These are phyloP conservation scores for Cirrhinus mrigala DNA, from an alignment of 2,797 vertebrate genomes.

Conservation along the genomic window DNA sequence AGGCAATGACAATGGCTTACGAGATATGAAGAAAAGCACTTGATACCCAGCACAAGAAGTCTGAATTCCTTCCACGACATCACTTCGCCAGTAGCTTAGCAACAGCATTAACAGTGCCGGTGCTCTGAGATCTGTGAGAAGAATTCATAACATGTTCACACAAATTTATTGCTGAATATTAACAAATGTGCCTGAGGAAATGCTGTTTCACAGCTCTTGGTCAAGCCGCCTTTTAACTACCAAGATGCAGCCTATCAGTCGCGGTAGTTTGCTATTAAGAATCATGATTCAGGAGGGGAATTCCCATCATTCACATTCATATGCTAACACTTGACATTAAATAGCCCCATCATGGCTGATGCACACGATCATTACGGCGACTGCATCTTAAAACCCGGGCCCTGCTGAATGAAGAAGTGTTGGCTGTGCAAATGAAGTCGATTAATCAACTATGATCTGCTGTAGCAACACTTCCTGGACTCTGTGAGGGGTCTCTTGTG, in stretches of 20 bases:
- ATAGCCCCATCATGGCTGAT: conserved; percentile 17
- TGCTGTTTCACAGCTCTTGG: conserved; percentile 26
- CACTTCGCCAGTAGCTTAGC: conserved; percentile 60
- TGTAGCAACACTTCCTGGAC: conserved; percentile 22
- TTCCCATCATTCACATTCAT: neutral
- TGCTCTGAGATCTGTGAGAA: conserved; percentile 41
- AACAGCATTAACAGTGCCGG: conserved; percentile 53
- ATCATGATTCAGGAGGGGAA: conserved; percentile 7
- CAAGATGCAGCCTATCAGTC: neutral
- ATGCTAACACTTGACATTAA: conserved; percentile 17
- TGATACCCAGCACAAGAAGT: conserved; percentile 41
- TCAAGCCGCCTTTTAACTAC: conserved; percentile 24
- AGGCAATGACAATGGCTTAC: conserved; percentile 22
- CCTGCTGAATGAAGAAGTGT: conserved; percentile 15
- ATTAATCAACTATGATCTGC: neutral
- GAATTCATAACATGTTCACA: conserved; percentile 48
- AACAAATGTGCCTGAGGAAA: conserved; percentile 51
- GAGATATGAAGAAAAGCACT: conserved; percentile 38
- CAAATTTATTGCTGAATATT: conserved; percentile 56
- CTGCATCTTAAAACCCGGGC: conserved; percentile 8
- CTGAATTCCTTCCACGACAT: conserved; percentile 50
- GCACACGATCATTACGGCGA: neutral
- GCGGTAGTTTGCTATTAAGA: neutral
- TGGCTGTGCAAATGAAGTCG: conserved; percentile 1
- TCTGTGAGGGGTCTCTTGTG: conserved; percentile 3